These are phyloP conservation scores for Morpho helenor DNA, from an alignment of 2,888 invertebrate species.

Conservation along the genomic window DNA sequence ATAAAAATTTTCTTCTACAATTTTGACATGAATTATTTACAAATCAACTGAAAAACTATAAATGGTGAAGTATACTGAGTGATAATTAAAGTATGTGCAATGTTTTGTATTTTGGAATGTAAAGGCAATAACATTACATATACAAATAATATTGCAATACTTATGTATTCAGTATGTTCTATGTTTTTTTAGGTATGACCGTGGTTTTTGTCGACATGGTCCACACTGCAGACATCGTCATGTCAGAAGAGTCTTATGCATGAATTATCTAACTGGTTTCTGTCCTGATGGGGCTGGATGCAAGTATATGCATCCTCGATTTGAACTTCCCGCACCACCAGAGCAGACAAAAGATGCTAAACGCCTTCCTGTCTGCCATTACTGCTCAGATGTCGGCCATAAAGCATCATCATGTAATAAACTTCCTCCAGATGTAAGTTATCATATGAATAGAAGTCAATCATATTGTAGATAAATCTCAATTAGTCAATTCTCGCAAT, in stretches of 20 bases:
- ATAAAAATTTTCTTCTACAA: too few species aligned
- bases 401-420: constrained; percentile 96
- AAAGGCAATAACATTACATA: too few species aligned
- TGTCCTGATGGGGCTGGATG: constrained; percentile 96
- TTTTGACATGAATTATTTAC: too few species aligned
- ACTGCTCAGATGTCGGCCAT: constrained; percentile 97
- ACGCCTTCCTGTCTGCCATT: constrained; percentile 94
- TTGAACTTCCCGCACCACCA: constrained; percentile 94
- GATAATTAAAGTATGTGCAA: too few species aligned
- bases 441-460: background rate
- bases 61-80: too few species aligned
- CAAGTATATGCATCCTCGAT: constrained; percentile 98
- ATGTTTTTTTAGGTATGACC: constrained; percentile 84
- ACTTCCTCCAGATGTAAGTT: constrained; percentile 84
- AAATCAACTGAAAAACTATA: too few species aligned
- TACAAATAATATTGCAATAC: too few species aligned
- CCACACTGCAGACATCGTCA: constrained; percentile 98
- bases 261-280: constrained; percentile 96
- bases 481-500: background rate
- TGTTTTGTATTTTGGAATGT: too few species aligned
- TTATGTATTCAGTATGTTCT: background rate
- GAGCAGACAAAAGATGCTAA: constrained; percentile 91
- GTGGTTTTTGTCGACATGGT: constrained; percentile 99
- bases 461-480: background rate
- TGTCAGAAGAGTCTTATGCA: constrained; percentile 95